Conservation (phyloP, 1,140 invertebrate genomes). For the Anastrepha ludens region DNA sequence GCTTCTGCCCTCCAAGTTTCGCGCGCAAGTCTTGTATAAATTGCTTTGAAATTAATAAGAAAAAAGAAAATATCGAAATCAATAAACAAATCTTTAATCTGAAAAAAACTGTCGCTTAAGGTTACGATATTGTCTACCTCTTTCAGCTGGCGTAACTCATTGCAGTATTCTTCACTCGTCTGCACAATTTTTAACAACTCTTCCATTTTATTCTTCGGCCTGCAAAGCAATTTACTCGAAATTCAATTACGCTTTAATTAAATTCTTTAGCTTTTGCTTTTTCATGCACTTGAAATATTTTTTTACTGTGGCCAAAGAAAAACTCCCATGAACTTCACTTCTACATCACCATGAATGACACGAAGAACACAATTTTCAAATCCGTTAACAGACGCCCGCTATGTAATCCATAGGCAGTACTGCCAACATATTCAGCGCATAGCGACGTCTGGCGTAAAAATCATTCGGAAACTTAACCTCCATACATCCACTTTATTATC, state of each 20-base stretch:
- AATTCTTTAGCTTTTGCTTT: neutral
- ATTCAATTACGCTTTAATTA: neutral
- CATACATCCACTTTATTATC: too few species aligned
- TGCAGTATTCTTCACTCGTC: conserved; percentile 55
- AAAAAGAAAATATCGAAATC: neutral
- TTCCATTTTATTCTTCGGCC: conserved; percentile 61
- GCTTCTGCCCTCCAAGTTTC: conserved; percentile 61
- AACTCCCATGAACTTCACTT: neutral
- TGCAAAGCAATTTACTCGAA: neutral
- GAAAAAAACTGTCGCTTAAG: neutral
- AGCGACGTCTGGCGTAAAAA: conserved; percentile 10
- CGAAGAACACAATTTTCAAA: conserved; percentile 29
- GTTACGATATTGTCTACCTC: conserved; percentile 57
- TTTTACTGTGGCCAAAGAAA: neutral
- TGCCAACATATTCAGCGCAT: neutral
- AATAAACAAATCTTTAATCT: too few species aligned
- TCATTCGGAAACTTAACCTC: too few species aligned
- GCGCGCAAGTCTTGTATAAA: conserved; percentile 63
- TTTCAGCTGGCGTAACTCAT: conserved; percentile 58
- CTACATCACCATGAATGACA: conserved; percentile 6
- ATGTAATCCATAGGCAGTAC: conserved; percentile 11
- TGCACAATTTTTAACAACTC: conserved; percentile 62
- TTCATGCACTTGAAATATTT: neutral
- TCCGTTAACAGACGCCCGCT: conserved; percentile 52
- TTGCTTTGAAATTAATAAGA: conserved; percentile 56